Conservation (phyloP, 2,113 vertebrate species). For the Elaphurus davidianus region DNA sequence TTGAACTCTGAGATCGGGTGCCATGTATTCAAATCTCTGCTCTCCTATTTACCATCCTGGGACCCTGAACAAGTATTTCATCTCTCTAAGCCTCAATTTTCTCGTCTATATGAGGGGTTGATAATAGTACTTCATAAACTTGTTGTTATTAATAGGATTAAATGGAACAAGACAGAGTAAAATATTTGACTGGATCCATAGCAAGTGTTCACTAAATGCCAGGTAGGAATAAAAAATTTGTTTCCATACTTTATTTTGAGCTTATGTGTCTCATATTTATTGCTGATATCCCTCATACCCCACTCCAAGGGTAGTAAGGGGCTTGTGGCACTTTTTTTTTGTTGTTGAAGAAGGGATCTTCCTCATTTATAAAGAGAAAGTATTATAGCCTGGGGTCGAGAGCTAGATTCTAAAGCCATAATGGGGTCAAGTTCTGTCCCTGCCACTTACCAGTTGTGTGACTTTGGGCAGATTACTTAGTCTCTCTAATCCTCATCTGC, state of each 20-base stretch:
- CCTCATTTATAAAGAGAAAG: not conserved
- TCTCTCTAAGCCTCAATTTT: not conserved
- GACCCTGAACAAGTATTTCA: not conserved
- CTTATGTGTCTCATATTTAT: not conserved
- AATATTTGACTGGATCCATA: not conserved
- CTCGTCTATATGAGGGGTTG: not conserved
- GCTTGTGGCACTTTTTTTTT: not conserved
- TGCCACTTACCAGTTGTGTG: not conserved
- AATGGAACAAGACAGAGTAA: not conserved
- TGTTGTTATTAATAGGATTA: not conserved
- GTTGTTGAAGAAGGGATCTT: not conserved
- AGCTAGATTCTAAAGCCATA: not conserved
- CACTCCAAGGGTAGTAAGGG: not conserved
- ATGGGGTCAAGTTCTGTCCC: not conserved
- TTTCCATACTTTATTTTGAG: not conserved
- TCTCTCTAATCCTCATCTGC: not conserved
- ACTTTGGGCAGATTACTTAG: not conserved
- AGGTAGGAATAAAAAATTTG: not conserved
- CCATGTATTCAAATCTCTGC: not conserved
- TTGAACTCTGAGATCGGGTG: not conserved
- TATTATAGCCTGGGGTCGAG: not conserved
- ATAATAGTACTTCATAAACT: not conserved
- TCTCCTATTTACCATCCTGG: not conserved
- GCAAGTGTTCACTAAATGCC: not conserved
- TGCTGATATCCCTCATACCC: not conserved